A percentile compares a stretch with the other conserved stretches of the same genome.
These are phyloP conservation scores for Anguilla marmorata DNA, from an alignment of 2,797 vertebrate genomes.

Conservation along the genomic window DNA sequence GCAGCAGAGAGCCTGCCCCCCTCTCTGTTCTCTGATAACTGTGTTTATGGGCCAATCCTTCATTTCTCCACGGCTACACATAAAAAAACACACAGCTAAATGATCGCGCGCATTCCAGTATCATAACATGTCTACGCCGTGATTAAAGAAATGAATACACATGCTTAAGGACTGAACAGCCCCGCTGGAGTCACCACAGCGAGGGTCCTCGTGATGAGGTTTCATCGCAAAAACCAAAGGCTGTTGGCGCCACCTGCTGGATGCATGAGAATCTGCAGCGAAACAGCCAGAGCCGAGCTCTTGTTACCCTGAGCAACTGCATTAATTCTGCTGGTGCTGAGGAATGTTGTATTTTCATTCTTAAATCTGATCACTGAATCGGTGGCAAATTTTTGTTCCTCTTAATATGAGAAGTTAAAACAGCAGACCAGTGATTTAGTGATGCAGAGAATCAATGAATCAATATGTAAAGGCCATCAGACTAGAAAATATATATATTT, in stretches of 20 bases:
- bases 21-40: background rate
- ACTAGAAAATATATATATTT: background rate
- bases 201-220: background rate
- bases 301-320: background rate
- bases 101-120: conserved; percentile 11
- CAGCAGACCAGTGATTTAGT: background rate
- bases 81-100: conserved; percentile 21
- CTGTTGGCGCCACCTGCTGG: conserved; percentile 44
- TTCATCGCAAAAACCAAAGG: conserved; percentile 32
- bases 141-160: conserved; percentile 19
- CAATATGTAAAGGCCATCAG: background rate
- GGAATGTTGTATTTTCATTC: background rate
- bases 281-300: background rate
- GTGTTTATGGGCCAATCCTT: conserved; percentile 13
- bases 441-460: background rate
- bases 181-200: background rate
- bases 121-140: conserved; percentile 20
- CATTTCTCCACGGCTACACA: conserved; percentile 8
- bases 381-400: background rate
- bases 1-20: background rate
- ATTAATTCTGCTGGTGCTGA: background rate
- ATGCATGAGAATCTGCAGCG: background rate
- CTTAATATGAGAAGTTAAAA: background rate
- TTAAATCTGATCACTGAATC: background rate
- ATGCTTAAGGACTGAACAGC: background rate